Evolutionary conservation across 2,888 invertebrate species (phyloP).

Genomic region (Pedicia rivosa): DNA sequence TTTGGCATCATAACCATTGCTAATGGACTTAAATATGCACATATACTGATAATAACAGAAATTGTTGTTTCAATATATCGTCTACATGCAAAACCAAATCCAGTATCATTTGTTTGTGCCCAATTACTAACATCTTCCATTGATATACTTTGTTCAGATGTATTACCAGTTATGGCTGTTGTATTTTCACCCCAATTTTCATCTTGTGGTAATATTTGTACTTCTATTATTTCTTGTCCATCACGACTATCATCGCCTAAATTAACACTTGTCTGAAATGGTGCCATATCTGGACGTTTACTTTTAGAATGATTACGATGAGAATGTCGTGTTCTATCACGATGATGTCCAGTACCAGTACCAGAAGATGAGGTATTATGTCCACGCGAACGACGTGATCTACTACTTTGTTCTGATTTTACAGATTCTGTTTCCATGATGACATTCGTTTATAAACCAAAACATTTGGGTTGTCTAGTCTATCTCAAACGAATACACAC

Average conservation of each 20-base stretch:
- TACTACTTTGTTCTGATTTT: conserved; percentile 79
- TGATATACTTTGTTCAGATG: conserved; percentile 88
- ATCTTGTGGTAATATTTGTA: conserved; percentile 89
- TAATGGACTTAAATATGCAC: conserved; percentile 81
- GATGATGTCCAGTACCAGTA: conserved; percentile 26
- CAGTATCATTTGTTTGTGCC: conserved; percentile 57
- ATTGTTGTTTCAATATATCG: conserved; percentile 71
- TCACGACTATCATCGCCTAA: conserved; percentile 57
- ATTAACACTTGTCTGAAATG: conserved; percentile 74
- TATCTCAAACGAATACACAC: too few species aligned
- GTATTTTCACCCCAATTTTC: conserved; percentile 99
- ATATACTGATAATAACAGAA: conserved; percentile 59
- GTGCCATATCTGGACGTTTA: conserved; percentile 58
- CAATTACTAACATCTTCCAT: conserved; percentile 81
- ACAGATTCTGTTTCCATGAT: conserved; percentile 87
- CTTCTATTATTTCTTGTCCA: conserved; percentile 86
- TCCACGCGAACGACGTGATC: conserved; percentile 52
- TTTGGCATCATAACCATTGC: conserved; percentile 92
- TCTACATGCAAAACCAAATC: conserved; percentile 57
- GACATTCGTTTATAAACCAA: too few species aligned
- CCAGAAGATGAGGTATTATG: conserved; percentile 25
- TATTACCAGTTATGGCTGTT: conserved; percentile 91
- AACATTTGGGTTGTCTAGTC: too few species aligned
- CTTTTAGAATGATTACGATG: conserved; percentile 41
- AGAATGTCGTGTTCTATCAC: conserved; percentile 43